Conservation (phyloP, 2,888 invertebrate genomes). For the Petrolisthes manimaculis region DNA sequence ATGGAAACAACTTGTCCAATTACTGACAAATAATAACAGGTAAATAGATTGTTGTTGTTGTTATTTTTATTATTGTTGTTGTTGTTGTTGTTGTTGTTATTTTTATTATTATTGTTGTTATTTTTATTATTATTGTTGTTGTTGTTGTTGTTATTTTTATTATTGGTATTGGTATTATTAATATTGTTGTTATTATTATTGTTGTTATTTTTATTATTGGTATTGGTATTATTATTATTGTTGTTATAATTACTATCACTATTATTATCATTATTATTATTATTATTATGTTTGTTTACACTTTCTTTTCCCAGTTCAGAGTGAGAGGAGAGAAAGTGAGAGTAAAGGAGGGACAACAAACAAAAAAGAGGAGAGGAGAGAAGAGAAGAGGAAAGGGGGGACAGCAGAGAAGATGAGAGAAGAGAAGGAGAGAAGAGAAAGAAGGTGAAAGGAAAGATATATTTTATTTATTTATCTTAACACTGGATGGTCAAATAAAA, state of each 20-base stretch:
- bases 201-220: neutral
- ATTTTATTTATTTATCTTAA: neutral
- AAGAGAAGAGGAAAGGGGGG: no score
- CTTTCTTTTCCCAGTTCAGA: neutral
- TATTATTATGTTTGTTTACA: neutral
- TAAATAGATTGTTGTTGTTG: neutral
- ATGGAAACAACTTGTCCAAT: constrained; percentile 16
- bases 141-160: no score
- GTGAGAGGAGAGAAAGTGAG: neutral
- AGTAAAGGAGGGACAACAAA: no score
- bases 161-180: neutral
- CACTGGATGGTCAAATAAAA: neutral
- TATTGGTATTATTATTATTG: no score
- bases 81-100: neutral
- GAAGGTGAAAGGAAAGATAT: neutral
- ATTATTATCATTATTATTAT: no score
- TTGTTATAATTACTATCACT: no score
- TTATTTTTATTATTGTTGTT: neutral
- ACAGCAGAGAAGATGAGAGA: no score
- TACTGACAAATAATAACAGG: constrained; percentile 35
- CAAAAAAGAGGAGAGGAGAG: no score
- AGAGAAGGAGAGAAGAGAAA: neutral
- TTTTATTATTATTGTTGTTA: constrained; percentile 4
- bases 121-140: no score
- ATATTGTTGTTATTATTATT: neutral